These are phyloP conservation scores for Mobula birostris DNA, from an alignment of 2,113 vertebrate genomes.

Conservation along the genomic window DNA sequence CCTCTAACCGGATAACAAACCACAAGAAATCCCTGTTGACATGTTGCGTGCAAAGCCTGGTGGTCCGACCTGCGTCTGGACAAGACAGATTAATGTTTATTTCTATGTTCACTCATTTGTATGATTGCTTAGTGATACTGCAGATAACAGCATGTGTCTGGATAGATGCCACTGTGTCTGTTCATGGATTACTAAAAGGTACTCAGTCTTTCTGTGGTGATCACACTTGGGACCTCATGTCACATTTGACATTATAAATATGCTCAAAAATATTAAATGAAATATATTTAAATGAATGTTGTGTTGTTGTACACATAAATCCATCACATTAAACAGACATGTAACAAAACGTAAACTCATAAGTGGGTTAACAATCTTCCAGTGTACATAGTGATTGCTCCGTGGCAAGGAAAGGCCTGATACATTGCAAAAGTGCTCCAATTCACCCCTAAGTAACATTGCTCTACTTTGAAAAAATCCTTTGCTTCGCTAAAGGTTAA, in stretches of 20 bases:
- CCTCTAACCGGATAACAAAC: not conserved
- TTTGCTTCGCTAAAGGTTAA: not conserved
- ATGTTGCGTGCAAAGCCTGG: not conserved
- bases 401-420: not conserved
- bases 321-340: not conserved
- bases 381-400: not conserved
- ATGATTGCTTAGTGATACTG: not conserved
- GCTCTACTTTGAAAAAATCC: too few species aligned
- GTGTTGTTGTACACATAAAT: not conserved
- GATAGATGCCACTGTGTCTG: constrained; percentile 14
- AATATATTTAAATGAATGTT: constrained; percentile 12
- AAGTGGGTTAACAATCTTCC: not conserved
- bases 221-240: constrained; percentile 20
- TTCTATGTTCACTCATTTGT: not conserved
- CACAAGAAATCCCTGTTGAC: not conserved
- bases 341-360: not conserved
- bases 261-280: constrained; percentile 3
- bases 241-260: constrained; percentile 12
- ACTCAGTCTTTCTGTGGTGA: not conserved
- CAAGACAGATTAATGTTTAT: not conserved
- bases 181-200: not conserved
- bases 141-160: not conserved
- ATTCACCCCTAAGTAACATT: not conserved
- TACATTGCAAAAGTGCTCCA: not conserved
- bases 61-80: not conserved